Conservation (phyloP, 30 jellyfish, hydroid and myxozoan genomes). For the Cassiopea xamachana region DNA sequence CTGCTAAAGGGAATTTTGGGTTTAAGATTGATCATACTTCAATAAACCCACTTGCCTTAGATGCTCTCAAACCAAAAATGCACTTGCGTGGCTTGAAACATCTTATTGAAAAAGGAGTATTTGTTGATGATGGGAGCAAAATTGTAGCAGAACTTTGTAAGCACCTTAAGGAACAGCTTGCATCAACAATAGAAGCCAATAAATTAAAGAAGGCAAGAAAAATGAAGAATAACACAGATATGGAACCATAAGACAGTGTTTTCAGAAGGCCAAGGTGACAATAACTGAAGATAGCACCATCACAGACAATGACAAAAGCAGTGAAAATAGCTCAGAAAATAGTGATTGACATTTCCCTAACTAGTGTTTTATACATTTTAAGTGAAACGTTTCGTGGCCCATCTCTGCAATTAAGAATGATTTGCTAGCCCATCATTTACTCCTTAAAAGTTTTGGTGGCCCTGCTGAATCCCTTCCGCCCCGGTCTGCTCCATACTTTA, state of each 20-base stretch:
- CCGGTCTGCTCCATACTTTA: constrained; percentile 18
- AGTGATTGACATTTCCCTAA: background rate
- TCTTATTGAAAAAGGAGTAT: constrained; percentile 35
- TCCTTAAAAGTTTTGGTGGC: constrained; percentile 22
- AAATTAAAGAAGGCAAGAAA: constrained; percentile 16
- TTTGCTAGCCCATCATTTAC: constrained; percentile 27
- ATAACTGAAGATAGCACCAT: background rate
- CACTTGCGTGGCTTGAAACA: constrained; percentile 42
- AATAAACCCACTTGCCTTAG: constrained; percentile 39
- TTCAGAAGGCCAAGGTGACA: constrained; percentile 10
- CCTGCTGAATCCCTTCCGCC: constrained; percentile 47
- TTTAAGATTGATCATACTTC: constrained; percentile 48
- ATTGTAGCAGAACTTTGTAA: constrained; percentile 25
- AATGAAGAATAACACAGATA: constrained; percentile 15
- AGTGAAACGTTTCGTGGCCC: constrained; percentile 28
- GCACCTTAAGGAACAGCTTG: constrained; percentile 28
- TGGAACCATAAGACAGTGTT: background rate
- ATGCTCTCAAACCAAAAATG: constrained; percentile 49
- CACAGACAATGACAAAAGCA: background rate
- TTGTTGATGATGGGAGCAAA: constrained; percentile 3
- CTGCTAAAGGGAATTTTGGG: constrained; percentile 46
- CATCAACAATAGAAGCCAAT: constrained; percentile 40
- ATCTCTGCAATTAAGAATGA: background rate
- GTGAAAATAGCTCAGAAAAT: background rate
- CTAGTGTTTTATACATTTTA: background rate